Evolutionary conservation across 2,113 vertebrate genomes (phyloP).

Genomic region (Myotis brandtii): DNA sequence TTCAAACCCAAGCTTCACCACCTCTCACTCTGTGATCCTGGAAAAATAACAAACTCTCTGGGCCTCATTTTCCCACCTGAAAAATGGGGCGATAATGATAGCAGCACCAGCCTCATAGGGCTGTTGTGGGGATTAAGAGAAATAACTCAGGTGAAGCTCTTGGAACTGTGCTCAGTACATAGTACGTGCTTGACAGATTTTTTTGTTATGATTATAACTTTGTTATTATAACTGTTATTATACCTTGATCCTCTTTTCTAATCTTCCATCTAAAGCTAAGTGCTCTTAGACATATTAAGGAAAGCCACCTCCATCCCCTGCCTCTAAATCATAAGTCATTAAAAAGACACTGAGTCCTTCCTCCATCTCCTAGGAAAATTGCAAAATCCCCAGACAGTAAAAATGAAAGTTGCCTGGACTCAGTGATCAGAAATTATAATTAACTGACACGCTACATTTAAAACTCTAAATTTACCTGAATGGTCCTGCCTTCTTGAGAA

Average conservation of each 20-base stretch:
- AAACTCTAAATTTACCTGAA: not conserved
- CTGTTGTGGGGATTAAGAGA: not conserved
- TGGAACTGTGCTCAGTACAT: not conserved
- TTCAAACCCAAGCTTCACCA: not conserved
- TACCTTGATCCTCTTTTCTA: not conserved
- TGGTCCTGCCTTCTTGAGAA: slow-evolving; percentile 10
- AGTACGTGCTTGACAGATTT: not conserved
- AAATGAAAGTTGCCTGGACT: not conserved
- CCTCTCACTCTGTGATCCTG: not conserved
- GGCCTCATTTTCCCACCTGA: not conserved
- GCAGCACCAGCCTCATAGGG: not conserved
- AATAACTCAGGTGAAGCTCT: not conserved
- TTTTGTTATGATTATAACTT: not conserved
- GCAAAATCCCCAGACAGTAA: not conserved
- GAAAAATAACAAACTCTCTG: not conserved
- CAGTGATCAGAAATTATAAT: not conserved
- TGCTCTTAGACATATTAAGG: not conserved
- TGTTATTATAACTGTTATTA: not conserved
- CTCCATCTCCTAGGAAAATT: not conserved
- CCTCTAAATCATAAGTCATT: not conserved
- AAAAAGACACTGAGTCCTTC: not conserved
- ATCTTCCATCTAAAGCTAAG: not conserved
- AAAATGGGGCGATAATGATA: not conserved
- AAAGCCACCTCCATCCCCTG: not conserved
- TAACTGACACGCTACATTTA: not conserved